Evolutionary conservation across 35 echinoderm and acorn worm species (phyloP), one percentile per base, ranked within the genome.

Genomic region (Ophioderma brevispina): DNA sequence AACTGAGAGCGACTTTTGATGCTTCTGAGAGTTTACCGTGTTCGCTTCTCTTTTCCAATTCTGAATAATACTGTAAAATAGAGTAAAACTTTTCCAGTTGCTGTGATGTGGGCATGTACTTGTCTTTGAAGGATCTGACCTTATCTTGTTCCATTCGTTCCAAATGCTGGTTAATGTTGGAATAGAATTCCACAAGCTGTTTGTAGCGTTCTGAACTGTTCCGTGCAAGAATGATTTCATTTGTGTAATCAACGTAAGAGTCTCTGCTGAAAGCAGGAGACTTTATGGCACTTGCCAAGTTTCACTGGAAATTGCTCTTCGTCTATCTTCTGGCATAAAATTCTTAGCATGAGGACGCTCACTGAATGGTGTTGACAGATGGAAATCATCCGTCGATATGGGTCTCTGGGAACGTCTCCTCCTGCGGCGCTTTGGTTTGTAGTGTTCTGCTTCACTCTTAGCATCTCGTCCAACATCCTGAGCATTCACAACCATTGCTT

Each of bases 171-270:
- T 93, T 78, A 39, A 93, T 56, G 31, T 93, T 83, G 1, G 85
- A 33, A 52, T 93, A 93, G 64, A 93, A 93, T 17, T 93, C 75
- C 3, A 88, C 86, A 33, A 93, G 70, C n/a, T 93, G 55, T 34
- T 88, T 49, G 43, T 93, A 93, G 37, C 79, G 33, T 80, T 88
- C 76, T 5, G 85, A 85, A 37, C 86, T 77, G 32, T 88, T 79
- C 0, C 64, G 81, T n/a, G 92, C 92, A n/a, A 89, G 80, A 30
- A 52, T 52, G 55, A 93, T 55, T n/a, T 86, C 80, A 31, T 55
- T 43, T 25, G 92, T 79, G n/a, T 93, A 93, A 39, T 83, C 49
- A 10, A 89, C 79, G 42, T 93, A 93, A 0, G 92, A 89, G 38
- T 93, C 64, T 4, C 33, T 37, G 40, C 88, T 82, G 34, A 81